Conservation (phyloP, 2,113 vertebrate species). For the Myotis yumanensis region DNA sequence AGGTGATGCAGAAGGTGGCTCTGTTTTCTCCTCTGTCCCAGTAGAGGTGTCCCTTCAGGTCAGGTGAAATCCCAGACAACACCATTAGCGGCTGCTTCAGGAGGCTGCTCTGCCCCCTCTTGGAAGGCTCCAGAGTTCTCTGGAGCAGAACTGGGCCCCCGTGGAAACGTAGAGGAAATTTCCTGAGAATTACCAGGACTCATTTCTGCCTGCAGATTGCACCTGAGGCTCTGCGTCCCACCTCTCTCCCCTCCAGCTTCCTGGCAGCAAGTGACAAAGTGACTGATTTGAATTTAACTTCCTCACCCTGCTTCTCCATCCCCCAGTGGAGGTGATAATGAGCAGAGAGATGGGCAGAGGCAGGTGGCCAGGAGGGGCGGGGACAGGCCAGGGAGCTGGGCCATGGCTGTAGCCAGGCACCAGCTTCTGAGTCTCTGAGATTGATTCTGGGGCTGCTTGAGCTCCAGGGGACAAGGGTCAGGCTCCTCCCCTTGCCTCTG, state of each 20-base stretch:
- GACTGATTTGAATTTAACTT: conserved; percentile 65
- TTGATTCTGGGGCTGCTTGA: not conserved
- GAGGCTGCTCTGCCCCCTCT: not conserved
- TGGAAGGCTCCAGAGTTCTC: conserved; percentile 10
- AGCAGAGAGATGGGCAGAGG: conserved; percentile 63
- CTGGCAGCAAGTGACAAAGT: conserved; percentile 64
- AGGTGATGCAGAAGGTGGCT: not conserved
- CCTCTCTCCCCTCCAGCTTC: conserved; percentile 1
- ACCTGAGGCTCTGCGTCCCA: conserved; percentile 19
- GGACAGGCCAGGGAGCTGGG: not conserved
- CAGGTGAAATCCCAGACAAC: not conserved
- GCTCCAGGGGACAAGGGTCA: not conserved
- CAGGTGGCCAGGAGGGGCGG: conserved; percentile 1
- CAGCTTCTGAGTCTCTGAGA: not conserved
- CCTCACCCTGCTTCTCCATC: conserved; percentile 23
- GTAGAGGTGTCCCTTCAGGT: not conserved
- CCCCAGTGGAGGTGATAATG: conserved; percentile 70
- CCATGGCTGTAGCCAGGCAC: not conserved
- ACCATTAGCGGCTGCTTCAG: not conserved
- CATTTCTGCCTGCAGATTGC: conserved; percentile 56
- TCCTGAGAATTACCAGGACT: conserved; percentile 57
- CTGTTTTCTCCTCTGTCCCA: not conserved
- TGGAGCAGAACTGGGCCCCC: not conserved
- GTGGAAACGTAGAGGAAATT: not conserved
- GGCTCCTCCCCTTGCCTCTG: not conserved